These are phyloP conservation scores for Solenodon paradoxus DNA, from an alignment of 2,113 vertebrate genomes.

Conservation along the genomic window DNA sequence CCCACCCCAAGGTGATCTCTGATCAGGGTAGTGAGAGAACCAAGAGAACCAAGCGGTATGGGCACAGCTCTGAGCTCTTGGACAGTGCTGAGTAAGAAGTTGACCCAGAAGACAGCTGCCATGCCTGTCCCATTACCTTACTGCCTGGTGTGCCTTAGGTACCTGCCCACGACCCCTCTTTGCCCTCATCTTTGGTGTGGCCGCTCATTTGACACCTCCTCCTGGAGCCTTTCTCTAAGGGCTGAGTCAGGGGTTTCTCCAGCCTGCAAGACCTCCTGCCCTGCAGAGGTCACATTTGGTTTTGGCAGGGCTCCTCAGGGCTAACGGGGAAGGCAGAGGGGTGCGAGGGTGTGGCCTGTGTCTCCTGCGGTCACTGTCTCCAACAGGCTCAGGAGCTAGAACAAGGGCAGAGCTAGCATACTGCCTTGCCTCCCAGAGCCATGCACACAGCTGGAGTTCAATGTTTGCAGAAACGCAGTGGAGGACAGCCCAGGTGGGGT, in stretches of 20 bases:
- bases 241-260: neutral
- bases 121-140: too few relatives aligned
- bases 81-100: neutral
- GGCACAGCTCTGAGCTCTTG: neutral
- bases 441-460: neutral
- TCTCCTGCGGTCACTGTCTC: neutral
- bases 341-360: neutral
- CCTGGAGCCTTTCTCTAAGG: neutral
- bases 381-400: neutral
- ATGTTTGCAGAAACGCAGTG: neutral
- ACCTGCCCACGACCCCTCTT: neutral
- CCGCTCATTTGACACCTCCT: neutral
- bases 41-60: rapidly evolving
- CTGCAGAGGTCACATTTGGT: neutral
- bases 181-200: neutral
- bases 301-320: neutral
- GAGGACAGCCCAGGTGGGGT: neutral
- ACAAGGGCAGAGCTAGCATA: neutral
- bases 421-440: neutral
- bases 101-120: too few relatives aligned
- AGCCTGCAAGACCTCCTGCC: too few relatives aligned
- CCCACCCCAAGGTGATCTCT: rapidly evolving
- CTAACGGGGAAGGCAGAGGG: rapidly evolving
- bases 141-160: neutral
- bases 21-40: neutral